Conservation (phyloP, 2,113 vertebrate species). For the Mastomys coucha region DNA sequence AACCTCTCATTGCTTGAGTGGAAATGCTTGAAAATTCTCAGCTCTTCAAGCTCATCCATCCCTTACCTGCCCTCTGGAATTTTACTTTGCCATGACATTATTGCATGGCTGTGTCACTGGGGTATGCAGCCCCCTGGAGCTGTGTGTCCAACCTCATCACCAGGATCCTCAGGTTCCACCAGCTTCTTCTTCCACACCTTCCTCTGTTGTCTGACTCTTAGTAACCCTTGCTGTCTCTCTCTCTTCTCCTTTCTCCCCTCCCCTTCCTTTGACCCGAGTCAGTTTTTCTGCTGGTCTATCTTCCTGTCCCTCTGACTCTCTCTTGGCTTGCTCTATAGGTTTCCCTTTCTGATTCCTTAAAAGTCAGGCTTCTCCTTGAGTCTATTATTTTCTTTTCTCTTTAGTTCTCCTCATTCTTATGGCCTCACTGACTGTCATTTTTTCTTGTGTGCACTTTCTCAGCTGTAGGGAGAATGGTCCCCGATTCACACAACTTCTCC, state of each 20-base stretch:
- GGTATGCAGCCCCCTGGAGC: not conserved
- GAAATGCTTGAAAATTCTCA: not conserved
- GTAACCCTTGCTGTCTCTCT: not conserved
- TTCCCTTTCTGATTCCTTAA: not conserved
- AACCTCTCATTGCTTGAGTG: not conserved
- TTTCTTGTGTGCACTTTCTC: not conserved
- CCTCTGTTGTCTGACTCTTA: not conserved
- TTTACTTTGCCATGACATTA: not conserved
- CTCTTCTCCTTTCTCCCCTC: not conserved
- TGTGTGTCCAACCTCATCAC: not conserved
- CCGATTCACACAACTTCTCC: not conserved
- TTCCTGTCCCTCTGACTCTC: not conserved
- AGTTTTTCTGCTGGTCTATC: not conserved
- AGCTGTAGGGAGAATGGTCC: not conserved
- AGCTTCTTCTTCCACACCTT: not conserved
- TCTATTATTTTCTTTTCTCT: not conserved
- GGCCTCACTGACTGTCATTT: not conserved
- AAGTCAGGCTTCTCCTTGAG: not conserved
- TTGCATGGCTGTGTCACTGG: not conserved
- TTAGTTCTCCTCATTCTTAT: not conserved
- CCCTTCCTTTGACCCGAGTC: not conserved
- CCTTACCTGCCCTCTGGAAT: not conserved
- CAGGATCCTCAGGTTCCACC: not conserved
- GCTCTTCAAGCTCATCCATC: not conserved
- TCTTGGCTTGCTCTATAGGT: not conserved